phyloP scores from a whole-genome alignment of 1,140 invertebrate genomes.

The Mercenaria mercenaria region DNA sequence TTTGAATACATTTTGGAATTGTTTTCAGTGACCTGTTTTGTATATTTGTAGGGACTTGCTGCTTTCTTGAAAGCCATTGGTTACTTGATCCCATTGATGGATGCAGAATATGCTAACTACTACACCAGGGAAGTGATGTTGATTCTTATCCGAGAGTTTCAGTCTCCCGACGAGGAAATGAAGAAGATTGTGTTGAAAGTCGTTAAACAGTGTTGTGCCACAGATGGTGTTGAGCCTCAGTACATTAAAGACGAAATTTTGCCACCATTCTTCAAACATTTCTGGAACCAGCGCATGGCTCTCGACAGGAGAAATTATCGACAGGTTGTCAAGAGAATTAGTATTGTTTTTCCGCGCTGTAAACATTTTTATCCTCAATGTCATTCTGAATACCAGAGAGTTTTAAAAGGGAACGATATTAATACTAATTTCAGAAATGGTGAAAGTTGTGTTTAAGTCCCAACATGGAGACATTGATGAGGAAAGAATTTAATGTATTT shows the following conservation, averaged over 20 bases:
- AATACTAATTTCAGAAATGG: no score
- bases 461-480: not conserved
- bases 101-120: conserved; percentile 99
- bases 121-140: conserved; percentile 99
- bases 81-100: conserved; percentile 99
- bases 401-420: not conserved
- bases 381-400: not conserved
- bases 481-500: not conserved
- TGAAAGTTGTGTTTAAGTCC: not conserved
- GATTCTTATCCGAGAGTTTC: conserved; percentile 99
- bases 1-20: no score
- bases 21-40: no score
- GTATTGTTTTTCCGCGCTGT: conserved; percentile 26
- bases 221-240: conserved; percentile 99
- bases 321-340: conserved; percentile 87
- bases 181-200: conserved; percentile 99
- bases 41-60: conserved; percentile 97
- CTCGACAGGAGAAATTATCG: conserved; percentile 98
- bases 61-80: conserved; percentile 99
- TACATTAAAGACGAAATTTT: conserved; percentile 99
- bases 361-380: conserved; percentile 13
- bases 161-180: conserved; percentile 99
- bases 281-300: conserved; percentile 99
- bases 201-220: conserved; percentile 99
- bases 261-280: conserved; percentile 99